Evolutionary conservation across 2,797 vertebrate genomes (phyloP), one percentile per base, ranked within the genome.

Genomic region (Schizopygopsis pylzovi): DNA sequence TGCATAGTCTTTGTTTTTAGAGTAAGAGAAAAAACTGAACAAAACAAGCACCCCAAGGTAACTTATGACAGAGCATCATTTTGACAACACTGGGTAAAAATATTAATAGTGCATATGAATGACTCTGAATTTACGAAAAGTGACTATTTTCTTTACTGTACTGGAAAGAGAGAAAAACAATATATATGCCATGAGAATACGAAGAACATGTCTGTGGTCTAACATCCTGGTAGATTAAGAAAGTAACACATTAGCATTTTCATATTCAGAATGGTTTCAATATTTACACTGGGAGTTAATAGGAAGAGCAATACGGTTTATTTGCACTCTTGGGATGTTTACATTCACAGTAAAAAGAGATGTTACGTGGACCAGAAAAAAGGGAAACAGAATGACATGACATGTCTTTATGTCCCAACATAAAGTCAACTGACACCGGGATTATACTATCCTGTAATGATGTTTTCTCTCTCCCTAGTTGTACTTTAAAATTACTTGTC

Each of bases 241-340:
- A 49, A 73, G 22, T 11, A 59, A 79, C 80, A 41, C 22, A 52
- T 39, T 16, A 45, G 15, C 20, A 63, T 85, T 82, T 85, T 61
- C 82, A 79, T 80, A 65, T 43, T 59, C 22, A 63, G 52, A 78
- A 67, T 22, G 9, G 25, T 49, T 79, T 73, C 52, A 67, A 72
- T 89, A 79, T 90, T 89, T 90, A 88, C 83, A 83, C 61, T 84
- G 59, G 83, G 63, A 68, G 47, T 80, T 85, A 78, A 81, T 43
- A 15, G 56, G 83, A 82, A 79, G 52, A 67, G 22, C 22, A 9
- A 82, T 59, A 47, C 39, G 56, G 79, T 87, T 73, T 77, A 56
- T 63, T 77, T 59, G 67, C 65, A 25, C 54, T 85, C 43, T 49
- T 85, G 77, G 67, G 67, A 80, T 72, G 84, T 85, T 79, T 73